Evolutionary conservation across 2,888 invertebrate genomes (phyloP).

Genomic region (Aelia acuminata): DNA sequence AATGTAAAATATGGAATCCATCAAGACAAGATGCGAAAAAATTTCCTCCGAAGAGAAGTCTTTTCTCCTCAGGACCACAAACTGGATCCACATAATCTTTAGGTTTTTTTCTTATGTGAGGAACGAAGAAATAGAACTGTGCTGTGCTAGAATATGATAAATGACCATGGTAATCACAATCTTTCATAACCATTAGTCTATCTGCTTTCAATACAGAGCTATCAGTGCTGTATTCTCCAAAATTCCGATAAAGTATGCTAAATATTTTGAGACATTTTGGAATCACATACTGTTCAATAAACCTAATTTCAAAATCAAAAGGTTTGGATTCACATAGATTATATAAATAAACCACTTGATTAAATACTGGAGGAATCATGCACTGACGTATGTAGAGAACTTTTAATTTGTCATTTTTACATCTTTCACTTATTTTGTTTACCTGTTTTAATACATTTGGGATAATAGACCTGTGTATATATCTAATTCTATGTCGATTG

Average conservation of each 20-base stretch:
- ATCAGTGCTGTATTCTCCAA: not conserved
- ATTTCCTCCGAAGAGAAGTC: not conserved
- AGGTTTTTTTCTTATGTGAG: constrained; percentile 25
- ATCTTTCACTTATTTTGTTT: constrained; percentile 36
- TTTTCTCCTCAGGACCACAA: constrained; percentile 15
- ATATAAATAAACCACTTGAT: constrained; percentile 18
- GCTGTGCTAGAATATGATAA: not conserved
- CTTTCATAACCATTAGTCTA: constrained; percentile 20
- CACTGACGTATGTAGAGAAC: not conserved
- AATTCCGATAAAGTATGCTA: not conserved
- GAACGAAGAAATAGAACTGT: constrained; percentile 45
- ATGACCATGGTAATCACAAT: constrained; percentile 45
- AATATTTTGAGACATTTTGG: constrained; percentile 29
- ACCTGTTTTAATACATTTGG: constrained; percentile 14
- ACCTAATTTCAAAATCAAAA: constrained; percentile 9
- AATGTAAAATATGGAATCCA: constrained; percentile 53
- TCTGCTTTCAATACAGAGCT: not conserved
- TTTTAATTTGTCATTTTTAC: constrained; percentile 26
- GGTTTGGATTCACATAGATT: constrained; percentile 42
- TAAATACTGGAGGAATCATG: not conserved
- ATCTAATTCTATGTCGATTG: not conserved
- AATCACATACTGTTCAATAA: constrained; percentile 35
- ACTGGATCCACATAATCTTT: constrained; percentile 44
- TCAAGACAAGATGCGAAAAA: constrained; percentile 52
- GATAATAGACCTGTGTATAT: not conserved